Percentiles rank a stretch among this genome's conserved stretches.
These are phyloP conservation scores for Cryptophagus acutangulus DNA, from an alignment of 2,888 invertebrate genomes.

Conservation along the genomic window DNA sequence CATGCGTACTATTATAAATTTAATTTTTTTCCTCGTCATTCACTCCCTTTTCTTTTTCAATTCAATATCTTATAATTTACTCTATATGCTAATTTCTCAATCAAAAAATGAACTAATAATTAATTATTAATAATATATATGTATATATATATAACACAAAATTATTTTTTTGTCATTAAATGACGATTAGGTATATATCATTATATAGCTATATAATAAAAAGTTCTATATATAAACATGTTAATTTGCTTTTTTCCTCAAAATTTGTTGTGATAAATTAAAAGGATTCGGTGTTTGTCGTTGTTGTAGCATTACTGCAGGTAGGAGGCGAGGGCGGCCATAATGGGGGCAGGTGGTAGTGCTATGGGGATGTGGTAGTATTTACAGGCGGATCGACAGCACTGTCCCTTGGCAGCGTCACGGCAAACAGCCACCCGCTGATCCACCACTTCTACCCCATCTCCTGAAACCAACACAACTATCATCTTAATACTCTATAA, in stretches of 20 bases:
- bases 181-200: constrained; percentile 44
- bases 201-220: constrained; percentile 39
- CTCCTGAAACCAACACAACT: constrained; percentile 82
- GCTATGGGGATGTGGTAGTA: constrained; percentile 95
- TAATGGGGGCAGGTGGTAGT: constrained; percentile 76
- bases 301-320: constrained; percentile 48
- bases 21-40: background rate
- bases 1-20: constrained; percentile 6
- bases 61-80: constrained; percentile 28
- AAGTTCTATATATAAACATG: constrained; percentile 47
- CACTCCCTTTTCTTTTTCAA: constrained; percentile 11
- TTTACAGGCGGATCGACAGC: constrained; percentile 91
- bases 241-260: too few species aligned
- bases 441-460: constrained; percentile 91
- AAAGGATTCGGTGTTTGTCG: constrained; percentile 38
- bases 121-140: constrained; percentile 20
- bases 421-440: constrained; percentile 94
- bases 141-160: constrained; percentile 13
- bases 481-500: too few species aligned
- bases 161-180: constrained; percentile 47
- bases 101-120: constrained; percentile 17
- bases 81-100: constrained; percentile 25
- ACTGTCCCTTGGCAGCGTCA: constrained; percentile 91
- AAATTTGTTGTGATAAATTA: constrained; percentile 31
- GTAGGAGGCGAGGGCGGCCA: constrained; percentile 57